Evolutionary conservation across 2,888 invertebrate genomes (phyloP), one percentile per base, ranked within the genome.

Genomic region (Mallateleia sp.): DNA sequence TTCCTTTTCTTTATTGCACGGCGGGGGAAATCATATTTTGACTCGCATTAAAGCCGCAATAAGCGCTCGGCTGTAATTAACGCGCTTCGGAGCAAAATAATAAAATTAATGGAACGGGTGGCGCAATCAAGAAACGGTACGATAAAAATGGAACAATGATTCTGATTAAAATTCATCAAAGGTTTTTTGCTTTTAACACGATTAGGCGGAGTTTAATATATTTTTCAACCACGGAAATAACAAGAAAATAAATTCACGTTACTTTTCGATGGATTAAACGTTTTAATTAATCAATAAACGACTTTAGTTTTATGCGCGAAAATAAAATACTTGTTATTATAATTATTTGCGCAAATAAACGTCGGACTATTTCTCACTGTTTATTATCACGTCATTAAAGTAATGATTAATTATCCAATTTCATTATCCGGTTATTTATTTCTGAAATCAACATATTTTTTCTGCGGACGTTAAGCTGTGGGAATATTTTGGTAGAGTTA

Each of bases 1-100:
- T 83, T 69, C 54, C 28, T 34, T 75, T 67, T 64, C 72, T 64
- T 81, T 74, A 74, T 64, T 64, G 66, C 66, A 74, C 47, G 32
- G 3, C 47, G 25, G 56, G 69, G 60, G 58, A 66, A 77, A 77
- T 77, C 54, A 66, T 77, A 78, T 78, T 78, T 78, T 50, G 58
- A 60, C 60, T 67, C 66, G 56, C 22, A 66, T 64, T 66, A 52
- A 77, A 77, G 32, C 58, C 45, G 62, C 58, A 67, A 77, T 66
- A 64, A 42, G 56, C 56, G 56, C 38, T 45, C 38, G 22, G 15
- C 58, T 78, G 62, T 69, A 69, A 79, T 79, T 62, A 79, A 69
- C 79, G 56, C 45, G 47, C 77, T 54, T 66, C 60, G 50, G 34
- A 64, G 42, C 64, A 54, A 60, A 72, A 60, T 72, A 72, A 72